These are phyloP conservation scores for Poeciliopsis occidentalis DNA, from an alignment of 2,113 vertebrate species.

Conservation along the genomic window DNA sequence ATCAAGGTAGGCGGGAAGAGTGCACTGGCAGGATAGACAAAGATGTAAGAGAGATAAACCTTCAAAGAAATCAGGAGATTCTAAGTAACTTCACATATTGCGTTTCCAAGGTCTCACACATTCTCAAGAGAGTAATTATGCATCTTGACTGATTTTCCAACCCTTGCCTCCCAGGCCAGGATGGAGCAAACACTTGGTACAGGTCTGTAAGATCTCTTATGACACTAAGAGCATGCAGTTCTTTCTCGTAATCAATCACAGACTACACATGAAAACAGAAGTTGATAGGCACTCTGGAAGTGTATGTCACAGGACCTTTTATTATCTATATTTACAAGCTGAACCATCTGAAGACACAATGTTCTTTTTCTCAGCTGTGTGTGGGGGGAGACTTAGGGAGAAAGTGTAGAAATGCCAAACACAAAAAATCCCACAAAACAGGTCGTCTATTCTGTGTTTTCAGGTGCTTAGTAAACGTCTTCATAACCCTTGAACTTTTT, in stretches of 20 bases:
- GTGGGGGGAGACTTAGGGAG: conserved; percentile 41
- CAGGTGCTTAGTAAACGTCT: not conserved
- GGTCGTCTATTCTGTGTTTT: conserved; percentile 25
- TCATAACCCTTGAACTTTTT: not conserved
- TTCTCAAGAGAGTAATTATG: conserved; percentile 69
- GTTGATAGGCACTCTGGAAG: conserved; percentile 28
- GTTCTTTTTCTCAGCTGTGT: conserved; percentile 8
- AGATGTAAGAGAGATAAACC: conserved; percentile 68
- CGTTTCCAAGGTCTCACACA: conserved; percentile 49
- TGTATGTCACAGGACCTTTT: not conserved
- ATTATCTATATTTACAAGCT: conserved; percentile 34
- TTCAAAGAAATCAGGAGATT: conserved; percentile 67
- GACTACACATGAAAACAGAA: conserved; percentile 30
- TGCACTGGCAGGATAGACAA: conserved; percentile 49
- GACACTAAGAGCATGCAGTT: conserved; percentile 26
- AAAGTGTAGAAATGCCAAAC: conserved; percentile 4
- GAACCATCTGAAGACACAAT: conserved; percentile 51
- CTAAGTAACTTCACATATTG: conserved; percentile 78
- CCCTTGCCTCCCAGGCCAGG: conserved; percentile 47
- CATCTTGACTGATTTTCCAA: conserved; percentile 62
- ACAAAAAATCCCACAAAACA: conserved; percentile 8
- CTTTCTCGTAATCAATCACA: conserved; percentile 39
- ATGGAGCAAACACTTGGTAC: conserved; percentile 36
- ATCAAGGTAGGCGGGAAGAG: conserved; percentile 65
- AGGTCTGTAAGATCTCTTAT: conserved; percentile 38